Percentiles rank a stretch among this genome's conserved stretches.
Conservation (phyloP, 2,888 invertebrate species). For the Clitarchus hookeri region DNA sequence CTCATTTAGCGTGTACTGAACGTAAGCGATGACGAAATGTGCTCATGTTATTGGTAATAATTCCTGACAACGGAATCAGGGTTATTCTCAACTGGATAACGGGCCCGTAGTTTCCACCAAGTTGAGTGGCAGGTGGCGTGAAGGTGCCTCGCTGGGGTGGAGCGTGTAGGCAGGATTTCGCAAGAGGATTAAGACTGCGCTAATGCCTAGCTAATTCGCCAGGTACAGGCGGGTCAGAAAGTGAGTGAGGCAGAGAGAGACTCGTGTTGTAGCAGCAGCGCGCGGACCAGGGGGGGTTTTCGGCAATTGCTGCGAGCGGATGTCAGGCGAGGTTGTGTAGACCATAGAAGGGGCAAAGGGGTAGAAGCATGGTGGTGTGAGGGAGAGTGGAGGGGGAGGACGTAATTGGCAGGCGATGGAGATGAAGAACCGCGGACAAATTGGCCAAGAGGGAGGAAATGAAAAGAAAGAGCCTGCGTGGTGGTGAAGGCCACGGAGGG, state of each 20-base stretch:
- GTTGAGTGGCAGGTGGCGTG: conserved; percentile 6
- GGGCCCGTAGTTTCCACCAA: not conserved
- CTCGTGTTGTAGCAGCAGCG: conserved; percentile 16
- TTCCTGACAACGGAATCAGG: no score
- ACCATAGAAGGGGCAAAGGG: conserved; percentile 20
- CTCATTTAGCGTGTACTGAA: no score
- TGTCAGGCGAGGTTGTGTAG: not conserved
- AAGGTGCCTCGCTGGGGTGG: not conserved
- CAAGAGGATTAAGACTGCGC: conserved; percentile 44
- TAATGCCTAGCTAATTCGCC: conserved; percentile 44
- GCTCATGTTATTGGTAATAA: no score
- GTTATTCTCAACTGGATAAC: no score
- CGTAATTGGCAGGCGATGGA: conserved; percentile 33
- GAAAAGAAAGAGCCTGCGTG: not conserved
- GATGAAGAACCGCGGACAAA: conserved; percentile 28
- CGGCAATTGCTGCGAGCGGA: not conserved
- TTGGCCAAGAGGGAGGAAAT: conserved; percentile 24
- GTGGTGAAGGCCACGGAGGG: conserved; percentile 1
- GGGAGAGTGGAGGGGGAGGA: conserved; percentile 16
- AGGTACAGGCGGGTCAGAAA: conserved; percentile 33
- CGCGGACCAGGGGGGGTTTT: no score
- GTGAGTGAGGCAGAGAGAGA: conserved; percentile 28
- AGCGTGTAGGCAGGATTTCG: not conserved
- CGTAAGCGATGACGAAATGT: no score
- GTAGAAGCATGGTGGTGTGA: not conserved